Base-by-base conservation (phyloP, 2,113 vertebrate species). In the Sturnus vulgaris region DNA sequence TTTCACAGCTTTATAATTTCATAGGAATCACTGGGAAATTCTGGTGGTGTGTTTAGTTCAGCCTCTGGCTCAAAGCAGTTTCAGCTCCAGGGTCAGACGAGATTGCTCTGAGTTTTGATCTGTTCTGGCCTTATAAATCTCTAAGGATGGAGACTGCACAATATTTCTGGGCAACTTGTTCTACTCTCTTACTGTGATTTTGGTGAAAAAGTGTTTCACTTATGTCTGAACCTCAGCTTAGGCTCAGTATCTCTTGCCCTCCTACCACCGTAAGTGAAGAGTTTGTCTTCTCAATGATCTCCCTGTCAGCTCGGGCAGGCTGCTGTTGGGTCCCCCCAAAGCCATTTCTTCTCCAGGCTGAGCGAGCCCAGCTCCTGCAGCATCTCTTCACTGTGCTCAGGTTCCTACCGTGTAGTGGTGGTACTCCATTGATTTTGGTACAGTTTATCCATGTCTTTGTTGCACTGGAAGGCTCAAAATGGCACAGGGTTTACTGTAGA, bases 181-280 rank as follows among this genome's bases (percentile, higher is more conserved):
- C 60, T 60, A 52, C 18, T 82, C 37, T 46, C 19, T 70, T 73
- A 35, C 16, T 39, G n/a, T 52, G 46, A 46, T 93, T 70, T 35
- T 0, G 0, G 21, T 63, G 66, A 33, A 82, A 60, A 57, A 49
- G 21, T 27, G 31, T 82, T 70, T 61, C 24, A 12, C 4, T 49
- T 35, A 18, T 20, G 3, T 49, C 57, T 63, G 80, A 91, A 49
- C 6, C 6, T 68, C 31, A 56, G 3, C 12, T 86, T 64, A 27
- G 2, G 11, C 11, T 53, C 15, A 3, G 19, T 75, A 47, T 59
- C 20, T 85, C 33, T 79, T 88, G 22, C 30, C 23, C 18, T 64
- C 4, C 44, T 63, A 9, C 39, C 33, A 33, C 39, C 1, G 0
- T 27, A 68, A 55, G 30, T 27, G 37, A 37, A 61, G 60, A 56